Base-by-base conservation (phyloP, 2,797 vertebrate genomes). In the Lepilemur septentrionalis region DNA sequence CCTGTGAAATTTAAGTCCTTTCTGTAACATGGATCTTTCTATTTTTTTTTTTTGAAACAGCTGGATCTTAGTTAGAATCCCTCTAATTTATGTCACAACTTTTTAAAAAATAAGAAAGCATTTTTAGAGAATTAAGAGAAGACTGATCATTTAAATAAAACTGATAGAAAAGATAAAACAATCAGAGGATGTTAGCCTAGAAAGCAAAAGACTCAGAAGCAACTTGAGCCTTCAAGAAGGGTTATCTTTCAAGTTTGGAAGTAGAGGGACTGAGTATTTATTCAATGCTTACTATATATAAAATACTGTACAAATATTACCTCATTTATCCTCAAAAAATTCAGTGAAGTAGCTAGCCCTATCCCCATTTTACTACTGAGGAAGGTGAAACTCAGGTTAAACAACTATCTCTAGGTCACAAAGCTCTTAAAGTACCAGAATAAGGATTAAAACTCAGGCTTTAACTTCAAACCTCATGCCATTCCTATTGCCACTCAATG, bases 111-210 rank as follows among this genome's bases (percentile, higher is more conserved):
- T 15, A 52, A 52, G 55, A 90, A 63, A 32, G 61, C 25, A 89
- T 65, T 81, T 93, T 89, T 76, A 73, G 87, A 96, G 23, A 75
- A 94, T 79, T 85, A 38, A 90, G 5, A 79, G 38, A 95, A 94
- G 4, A 63, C 61, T 4, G 25, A 89, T 67, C 20, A 55, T 48
- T 85, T 75, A 94, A 87, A 93, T 73, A 93, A 92, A 88, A 82
- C 18, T 5, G 28, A 93, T 15, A 70, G 38, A 73, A 94, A 83
- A 85, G 46, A 89, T n/a, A 55, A 67, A 78, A 59, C 7, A 92
- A 69, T 59, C 35, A 63, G 15, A n/a, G 2, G 14, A 75, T 23
- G 70, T 41, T 50, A 93, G 32, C 14, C 43, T 76, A 93, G 38
- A 92, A 91, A 90, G 38, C 59, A 92, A 81, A 86, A 81, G 43